Percentiles rank a stretch among this genome's conserved stretches.
phyloP scores from a whole-genome alignment of 2,113 vertebrate genomes.

The Catharus bicknelli region DNA sequence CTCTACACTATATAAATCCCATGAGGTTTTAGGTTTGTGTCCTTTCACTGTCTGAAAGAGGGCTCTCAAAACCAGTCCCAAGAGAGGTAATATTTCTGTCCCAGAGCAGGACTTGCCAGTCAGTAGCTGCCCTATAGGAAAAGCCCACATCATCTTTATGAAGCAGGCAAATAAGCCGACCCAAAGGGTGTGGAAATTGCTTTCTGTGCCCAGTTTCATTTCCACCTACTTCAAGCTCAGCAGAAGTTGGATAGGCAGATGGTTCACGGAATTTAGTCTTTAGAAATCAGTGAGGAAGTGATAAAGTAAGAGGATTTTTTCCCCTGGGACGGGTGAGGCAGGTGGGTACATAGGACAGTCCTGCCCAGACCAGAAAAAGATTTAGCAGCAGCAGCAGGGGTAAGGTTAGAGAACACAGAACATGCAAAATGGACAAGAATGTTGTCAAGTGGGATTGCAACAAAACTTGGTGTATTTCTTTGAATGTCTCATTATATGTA shows the following conservation, averaged over 20 bases:
- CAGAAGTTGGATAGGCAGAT: background rate
- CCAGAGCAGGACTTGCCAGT: background rate
- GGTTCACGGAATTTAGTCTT: background rate
- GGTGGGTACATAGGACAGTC: background rate
- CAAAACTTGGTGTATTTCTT: constrained; percentile 25
- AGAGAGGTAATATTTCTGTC: background rate
- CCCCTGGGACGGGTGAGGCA: background rate
- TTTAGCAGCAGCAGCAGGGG: background rate
- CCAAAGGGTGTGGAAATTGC: background rate
- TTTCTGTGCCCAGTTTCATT: background rate
- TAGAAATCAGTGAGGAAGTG: background rate
- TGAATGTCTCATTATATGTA: constrained; percentile 24
- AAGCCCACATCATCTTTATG: background rate
- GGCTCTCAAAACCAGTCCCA: background rate
- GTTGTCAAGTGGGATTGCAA: background rate
- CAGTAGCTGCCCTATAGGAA: background rate
- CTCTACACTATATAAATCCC: background rate
- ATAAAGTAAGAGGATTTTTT: background rate
- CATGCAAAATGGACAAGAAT: background rate
- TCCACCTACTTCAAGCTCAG: background rate
- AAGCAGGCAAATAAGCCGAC: background rate
- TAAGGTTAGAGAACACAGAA: background rate
- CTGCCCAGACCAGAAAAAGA: background rate
- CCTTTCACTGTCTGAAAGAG: background rate
- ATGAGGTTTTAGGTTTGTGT: background rate